These are phyloP conservation scores for Chironomus striatipennis DNA, from an alignment of 1,140 invertebrate species.

Conservation along the genomic window DNA sequence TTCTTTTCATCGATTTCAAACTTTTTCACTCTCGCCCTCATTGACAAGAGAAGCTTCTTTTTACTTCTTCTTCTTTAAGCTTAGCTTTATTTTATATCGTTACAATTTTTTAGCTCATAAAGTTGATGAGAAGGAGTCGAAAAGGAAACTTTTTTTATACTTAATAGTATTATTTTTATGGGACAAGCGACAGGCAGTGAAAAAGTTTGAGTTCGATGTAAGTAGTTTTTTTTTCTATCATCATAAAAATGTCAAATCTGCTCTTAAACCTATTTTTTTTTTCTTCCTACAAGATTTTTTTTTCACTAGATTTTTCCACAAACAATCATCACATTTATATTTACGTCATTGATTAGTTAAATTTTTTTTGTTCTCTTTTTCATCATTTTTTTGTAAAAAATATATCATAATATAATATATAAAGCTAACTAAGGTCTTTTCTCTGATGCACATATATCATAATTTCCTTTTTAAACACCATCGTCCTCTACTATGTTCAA, in stretches of 20 bases:
- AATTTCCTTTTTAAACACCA: too few relatives aligned
- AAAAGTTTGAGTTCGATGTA: background rate
- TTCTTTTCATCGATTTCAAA: background rate
- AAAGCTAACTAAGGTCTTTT: slow-evolving; percentile 3
- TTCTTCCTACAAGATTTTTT: slow-evolving; percentile 11
- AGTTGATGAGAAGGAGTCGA: background rate
- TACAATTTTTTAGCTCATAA: background rate
- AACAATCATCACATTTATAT: slow-evolving; percentile 7
- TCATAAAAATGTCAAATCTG: slow-evolving; percentile 14
- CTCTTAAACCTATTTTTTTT: background rate
- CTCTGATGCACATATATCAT: background rate
- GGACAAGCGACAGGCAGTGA: background rate
- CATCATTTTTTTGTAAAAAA: background rate
- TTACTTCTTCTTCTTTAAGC: too few relatives aligned
- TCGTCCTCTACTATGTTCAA: too few relatives aligned
- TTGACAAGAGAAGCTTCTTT: background rate
- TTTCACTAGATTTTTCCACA: slow-evolving; percentile 19
- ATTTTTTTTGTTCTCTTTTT: background rate
- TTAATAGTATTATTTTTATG: background rate
- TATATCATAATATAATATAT: slow-evolving; percentile 15
- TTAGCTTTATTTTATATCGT: background rate
- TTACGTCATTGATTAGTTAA: slow-evolving; percentile 21
- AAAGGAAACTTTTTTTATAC: background rate
- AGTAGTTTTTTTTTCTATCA: background rate
- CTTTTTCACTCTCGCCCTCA: slow-evolving; percentile 6